Evolutionary conservation across 2,113 vertebrate genomes (phyloP).

Genomic region (Peromyscus polionotus): DNA sequence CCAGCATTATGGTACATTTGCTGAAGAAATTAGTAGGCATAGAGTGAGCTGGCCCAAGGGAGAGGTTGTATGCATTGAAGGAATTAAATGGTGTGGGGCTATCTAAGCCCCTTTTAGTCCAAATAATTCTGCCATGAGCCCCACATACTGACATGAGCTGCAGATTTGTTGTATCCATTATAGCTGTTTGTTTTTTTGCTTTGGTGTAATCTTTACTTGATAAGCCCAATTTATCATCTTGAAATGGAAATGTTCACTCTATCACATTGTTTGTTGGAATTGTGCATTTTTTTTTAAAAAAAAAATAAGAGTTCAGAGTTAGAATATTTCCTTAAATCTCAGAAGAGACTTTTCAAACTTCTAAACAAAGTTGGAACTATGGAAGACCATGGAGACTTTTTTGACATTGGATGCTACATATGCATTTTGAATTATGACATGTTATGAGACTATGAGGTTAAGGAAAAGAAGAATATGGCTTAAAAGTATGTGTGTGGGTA

Average conservation of each 20-base stretch:
- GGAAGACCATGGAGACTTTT: too few species aligned
- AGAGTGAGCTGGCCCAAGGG: neutral
- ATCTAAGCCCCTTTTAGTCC: neutral
- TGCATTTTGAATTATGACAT: neutral
- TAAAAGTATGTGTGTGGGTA: neutral
- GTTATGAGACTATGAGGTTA: neutral
- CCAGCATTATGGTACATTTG: neutral
- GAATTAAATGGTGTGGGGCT: neutral
- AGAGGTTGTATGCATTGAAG: neutral
- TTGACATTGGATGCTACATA: neutral
- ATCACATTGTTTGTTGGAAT: neutral
- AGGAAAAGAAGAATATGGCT: neutral
- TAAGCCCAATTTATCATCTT: neutral
- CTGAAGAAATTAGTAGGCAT: neutral
- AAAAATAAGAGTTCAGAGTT: neutral
- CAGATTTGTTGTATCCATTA: neutral
- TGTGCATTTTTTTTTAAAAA: neutral
- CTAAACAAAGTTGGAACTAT: neutral
- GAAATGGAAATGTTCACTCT: neutral
- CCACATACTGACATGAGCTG: neutral
- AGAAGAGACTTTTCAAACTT: neutral
- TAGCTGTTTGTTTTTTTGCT: neutral
- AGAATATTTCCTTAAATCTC: neutral
- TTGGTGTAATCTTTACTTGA: neutral
- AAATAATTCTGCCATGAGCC: neutral